Conservation (phyloP, 1,140 invertebrate genomes). For the Camponotus vicinus region DNA sequence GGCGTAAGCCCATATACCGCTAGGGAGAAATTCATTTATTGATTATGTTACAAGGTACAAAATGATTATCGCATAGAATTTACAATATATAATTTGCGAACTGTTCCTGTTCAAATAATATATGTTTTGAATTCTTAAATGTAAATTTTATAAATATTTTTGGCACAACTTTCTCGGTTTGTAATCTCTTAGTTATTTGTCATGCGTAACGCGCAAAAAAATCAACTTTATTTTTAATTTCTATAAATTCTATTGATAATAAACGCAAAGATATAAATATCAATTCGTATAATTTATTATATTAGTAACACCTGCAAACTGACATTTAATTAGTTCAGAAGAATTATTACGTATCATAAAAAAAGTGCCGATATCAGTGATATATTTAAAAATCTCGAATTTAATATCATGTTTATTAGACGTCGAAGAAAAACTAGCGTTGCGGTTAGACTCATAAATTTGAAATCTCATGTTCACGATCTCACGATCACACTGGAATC, state of each 20-base stretch:
- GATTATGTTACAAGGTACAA: slow-evolving; percentile 15
- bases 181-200: slow-evolving; percentile 7
- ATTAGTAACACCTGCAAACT: not conserved
- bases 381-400: slow-evolving; percentile 1
- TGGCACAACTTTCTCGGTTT: not conserved
- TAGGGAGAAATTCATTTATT: slow-evolving; percentile 41
- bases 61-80: not conserved
- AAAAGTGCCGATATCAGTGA: not conserved
- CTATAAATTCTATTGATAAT: not conserved
- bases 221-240: slow-evolving; percentile 5
- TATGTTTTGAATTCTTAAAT: not conserved
- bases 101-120: not conserved
- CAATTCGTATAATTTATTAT: slow-evolving; percentile 23
- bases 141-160: not conserved
- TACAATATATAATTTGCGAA: not conserved
- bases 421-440: not conserved
- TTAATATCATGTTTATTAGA: slow-evolving; percentile 52
- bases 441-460: slow-evolving; percentile 23
- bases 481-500: slow-evolving; percentile 19
- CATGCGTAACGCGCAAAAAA: not conserved
- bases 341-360: slow-evolving; percentile 23
- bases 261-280: slow-evolving; percentile 10
- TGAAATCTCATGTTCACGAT: slow-evolving; percentile 33
- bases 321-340: slow-evolving; percentile 33
- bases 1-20: not conserved